Evolutionary conservation across 1,140 invertebrate species (phyloP), one percentile per base, ranked within the genome.

Genomic region (Cotesia glomerata): DNA sequence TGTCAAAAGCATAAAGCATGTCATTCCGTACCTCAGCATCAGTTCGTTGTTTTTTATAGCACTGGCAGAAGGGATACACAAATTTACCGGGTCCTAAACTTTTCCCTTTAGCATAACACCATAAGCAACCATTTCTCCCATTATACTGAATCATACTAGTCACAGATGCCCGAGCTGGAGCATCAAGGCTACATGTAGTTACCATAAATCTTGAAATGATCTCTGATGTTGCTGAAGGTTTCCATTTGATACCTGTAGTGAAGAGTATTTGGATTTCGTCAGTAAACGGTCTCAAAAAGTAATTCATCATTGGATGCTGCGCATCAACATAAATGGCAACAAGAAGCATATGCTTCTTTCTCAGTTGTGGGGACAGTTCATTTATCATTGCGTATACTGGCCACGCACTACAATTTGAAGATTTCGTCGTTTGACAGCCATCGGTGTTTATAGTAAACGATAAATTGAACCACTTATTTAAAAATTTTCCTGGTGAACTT

Each of bases 371-470:
- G n/a, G n/a, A n/a, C n/a, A n/a, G n/a, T n/a, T n/a, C n/a, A n/a
- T n/a, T n/a, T n/a, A n/a, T n/a, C n/a, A n/a, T n/a, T n/a, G 68
- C 16, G 36, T 61, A 61, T 26, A 74, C 14, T 26, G 73, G 69
- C 73, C 73, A 74, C 9, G 73, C 67, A 35, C 14, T 71, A 7
- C 56, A n/a, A 49, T 69, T 65, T 49, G 66, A 69, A 16, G 58
- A 70, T 18, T 74, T 65, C 5, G 54, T 49, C 34, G 71, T 54
- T 59, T 67, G 13, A 36, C 68, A 70, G 2, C 73, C 73, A 65
- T 74, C 68, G 1, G 73, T 69, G 35, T 65, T 64, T 2, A 74
- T 4, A 9, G 73, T 64, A 9, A 74, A 64, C 5, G 73, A 74
- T 18, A 34, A 74, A 70, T 74, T 74, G 8, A 4, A 36, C 4